These are phyloP conservation scores for Pomacea maculata DNA, from an alignment of 1,140 invertebrate genomes.

Conservation along the genomic window DNA sequence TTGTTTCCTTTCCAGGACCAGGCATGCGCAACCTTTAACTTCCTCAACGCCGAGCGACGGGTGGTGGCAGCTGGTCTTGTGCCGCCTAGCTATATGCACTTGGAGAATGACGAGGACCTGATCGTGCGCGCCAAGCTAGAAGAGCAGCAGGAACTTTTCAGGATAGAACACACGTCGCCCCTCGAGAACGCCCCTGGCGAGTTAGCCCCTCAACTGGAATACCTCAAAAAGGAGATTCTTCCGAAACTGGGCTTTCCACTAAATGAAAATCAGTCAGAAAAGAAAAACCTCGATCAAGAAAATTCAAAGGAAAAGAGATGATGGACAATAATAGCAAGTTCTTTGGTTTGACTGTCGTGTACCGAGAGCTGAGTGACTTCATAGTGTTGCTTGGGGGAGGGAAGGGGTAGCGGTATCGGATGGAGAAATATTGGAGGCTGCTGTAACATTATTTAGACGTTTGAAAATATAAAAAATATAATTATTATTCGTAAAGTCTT, in stretches of 20 bases:
- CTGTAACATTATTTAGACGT: too few relatives aligned
- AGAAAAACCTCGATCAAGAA: not conserved
- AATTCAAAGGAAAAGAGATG: too few relatives aligned
- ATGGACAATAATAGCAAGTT: too few relatives aligned
- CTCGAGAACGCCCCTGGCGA: slow-evolving; percentile 7
- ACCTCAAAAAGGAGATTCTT: slow-evolving; percentile 2
- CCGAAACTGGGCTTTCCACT: not conserved
- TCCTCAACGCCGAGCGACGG: slow-evolving; percentile 78
- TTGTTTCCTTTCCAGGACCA: slow-evolving; percentile 66
- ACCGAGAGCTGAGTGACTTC: too few relatives aligned
- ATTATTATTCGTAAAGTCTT: too few relatives aligned
- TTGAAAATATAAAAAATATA: too few relatives aligned
- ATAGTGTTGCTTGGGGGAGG: too few relatives aligned
- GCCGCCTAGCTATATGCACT: slow-evolving; percentile 69
- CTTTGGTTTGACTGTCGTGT: too few relatives aligned
- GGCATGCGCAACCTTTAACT: slow-evolving; percentile 86
- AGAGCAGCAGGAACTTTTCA: not conserved
- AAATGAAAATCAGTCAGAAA: not conserved
- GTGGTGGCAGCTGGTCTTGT: slow-evolving; percentile 81
- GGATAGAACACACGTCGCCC: not conserved
- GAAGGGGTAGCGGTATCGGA: too few relatives aligned
- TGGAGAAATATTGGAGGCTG: too few relatives aligned
- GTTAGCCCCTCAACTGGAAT: not conserved
- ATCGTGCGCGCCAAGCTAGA: slow-evolving; percentile 13
- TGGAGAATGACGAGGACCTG: slow-evolving; percentile 22